Evolutionary conservation across 2,113 vertebrate species (phyloP), one percentile per base, ranked within the genome.

Genomic region (Callochromis pleurospilus): DNA sequence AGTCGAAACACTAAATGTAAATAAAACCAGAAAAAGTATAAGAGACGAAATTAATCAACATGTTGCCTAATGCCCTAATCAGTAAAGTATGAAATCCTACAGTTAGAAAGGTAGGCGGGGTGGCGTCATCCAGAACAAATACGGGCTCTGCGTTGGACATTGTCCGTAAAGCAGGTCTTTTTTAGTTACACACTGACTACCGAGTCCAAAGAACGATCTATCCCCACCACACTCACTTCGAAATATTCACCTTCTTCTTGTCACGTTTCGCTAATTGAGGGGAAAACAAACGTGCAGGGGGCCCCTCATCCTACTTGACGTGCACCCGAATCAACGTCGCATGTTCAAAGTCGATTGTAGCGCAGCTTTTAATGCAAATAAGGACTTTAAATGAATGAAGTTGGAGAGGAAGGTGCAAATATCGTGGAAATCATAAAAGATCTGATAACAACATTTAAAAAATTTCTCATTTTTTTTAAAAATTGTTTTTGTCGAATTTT

Each of bases 131-230:
- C 65, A 53, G 15, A n/a, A 47, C 79, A 62, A 60, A 49, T 29
- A 58, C 56, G 29, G 31, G 19, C 85, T 29, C 83, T 19, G 70
- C 6, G 60, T 15, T 51, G 53, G 31, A 36, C 85, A 17, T 83
- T 17, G 42, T 80, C 83, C 65, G 80, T 6, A n/a, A 53, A 51
- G 86, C 85, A 84, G 85, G 85, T 86, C 81, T 89, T 31, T 49
- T 68, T 51, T 10, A 51, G 68, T 80, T 58, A 33, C 55, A 82
- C 56, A 54, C 51, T 79, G 86, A 91, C 79, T 68, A 90, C 80
- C 83, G 92, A 93, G 90, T 93, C 81, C 93, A 92, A 81, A 86
- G 79, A 85, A 79, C 1, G 29, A 58, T 17, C 56, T 17, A 21
- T 1, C 29, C 14, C 54, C 68, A 60, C 5, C 17, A 80, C 53